Percentiles rank a stretch among this genome's conserved stretches.
Conservation (phyloP, 2,888 invertebrate species). For the Microctonus brassicae region DNA sequence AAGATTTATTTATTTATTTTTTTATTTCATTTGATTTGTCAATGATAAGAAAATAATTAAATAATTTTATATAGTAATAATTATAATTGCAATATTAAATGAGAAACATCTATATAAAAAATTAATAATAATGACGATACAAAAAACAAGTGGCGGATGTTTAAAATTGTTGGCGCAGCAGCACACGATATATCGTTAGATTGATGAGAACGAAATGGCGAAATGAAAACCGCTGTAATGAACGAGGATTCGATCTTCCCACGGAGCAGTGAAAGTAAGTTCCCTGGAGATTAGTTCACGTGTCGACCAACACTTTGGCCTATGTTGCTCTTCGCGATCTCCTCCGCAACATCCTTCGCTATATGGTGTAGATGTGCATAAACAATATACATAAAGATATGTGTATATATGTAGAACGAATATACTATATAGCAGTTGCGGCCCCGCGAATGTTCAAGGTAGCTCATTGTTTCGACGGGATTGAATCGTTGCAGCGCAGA, state of each 20-base stretch:
- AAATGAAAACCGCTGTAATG: conserved; percentile 46
- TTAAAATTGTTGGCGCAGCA: conserved; percentile 7
- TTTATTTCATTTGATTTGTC: neutral
- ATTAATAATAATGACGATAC: neutral
- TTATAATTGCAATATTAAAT: neutral
- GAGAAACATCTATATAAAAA: neutral
- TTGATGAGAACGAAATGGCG: conserved; percentile 31
- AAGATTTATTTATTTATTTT: neutral
- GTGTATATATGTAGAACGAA: conserved; percentile 17
- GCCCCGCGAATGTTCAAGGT: conserved; percentile 53
- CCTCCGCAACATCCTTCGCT: conserved; percentile 51
- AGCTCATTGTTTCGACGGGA: conserved; percentile 57
- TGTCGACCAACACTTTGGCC: conserved; percentile 52
- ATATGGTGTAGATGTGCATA: neutral
- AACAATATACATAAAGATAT: neutral
- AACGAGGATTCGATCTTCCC: conserved; percentile 54
- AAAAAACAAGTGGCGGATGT: neutral
- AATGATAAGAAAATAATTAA: neutral
- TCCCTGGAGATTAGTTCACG: conserved; percentile 55
- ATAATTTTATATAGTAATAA: neutral
- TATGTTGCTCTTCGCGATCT: conserved; percentile 39
- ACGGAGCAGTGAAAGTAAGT: conserved; percentile 61
- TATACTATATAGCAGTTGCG: conserved; percentile 25
- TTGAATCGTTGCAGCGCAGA: conserved; percentile 50
- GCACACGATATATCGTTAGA: conserved; percentile 14